phyloP scores from a whole-genome alignment of 2,113 vertebrate genomes.

The Triplophysa siluroides region DNA sequence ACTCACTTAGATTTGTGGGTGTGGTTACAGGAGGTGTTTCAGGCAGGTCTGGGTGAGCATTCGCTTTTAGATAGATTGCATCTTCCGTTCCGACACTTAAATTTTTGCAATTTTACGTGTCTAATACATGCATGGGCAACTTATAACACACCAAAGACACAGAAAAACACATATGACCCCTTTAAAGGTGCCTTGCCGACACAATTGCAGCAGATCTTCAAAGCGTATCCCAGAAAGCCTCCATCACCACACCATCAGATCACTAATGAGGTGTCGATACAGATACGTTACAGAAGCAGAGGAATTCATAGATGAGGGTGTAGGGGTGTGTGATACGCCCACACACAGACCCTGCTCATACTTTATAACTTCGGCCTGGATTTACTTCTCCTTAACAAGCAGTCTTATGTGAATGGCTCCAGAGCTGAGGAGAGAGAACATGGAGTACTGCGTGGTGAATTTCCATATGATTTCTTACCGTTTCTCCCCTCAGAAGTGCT shows the following conservation, averaged over 20 bases:
- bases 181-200: background rate
- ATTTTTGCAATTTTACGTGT: too few species aligned
- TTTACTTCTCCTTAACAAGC: constrained; percentile 4
- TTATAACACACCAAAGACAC: too few species aligned
- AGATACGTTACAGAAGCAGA: constrained; percentile 5
- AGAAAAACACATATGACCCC: too few species aligned
- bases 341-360: background rate
- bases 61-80: too few species aligned
- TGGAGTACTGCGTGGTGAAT: constrained; percentile 25
- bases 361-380: background rate
- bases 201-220: background rate
- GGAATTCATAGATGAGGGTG: background rate
- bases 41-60: too few species aligned
- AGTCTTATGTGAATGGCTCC: background rate
- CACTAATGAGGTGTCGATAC: constrained; percentile 24
- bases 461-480: constrained; percentile 11
- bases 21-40: too few species aligned
- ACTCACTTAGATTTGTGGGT: too few species aligned
- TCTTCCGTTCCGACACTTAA: too few species aligned
- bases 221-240: background rate
- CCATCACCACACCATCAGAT: background rate
- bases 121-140: too few species aligned
- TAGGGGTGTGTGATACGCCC: background rate
- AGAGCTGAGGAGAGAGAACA: background rate
- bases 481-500: constrained; percentile 37